Base-by-base conservation (phyloP, 2,113 vertebrate genomes). In the Chloroceryle aenea region DNA sequence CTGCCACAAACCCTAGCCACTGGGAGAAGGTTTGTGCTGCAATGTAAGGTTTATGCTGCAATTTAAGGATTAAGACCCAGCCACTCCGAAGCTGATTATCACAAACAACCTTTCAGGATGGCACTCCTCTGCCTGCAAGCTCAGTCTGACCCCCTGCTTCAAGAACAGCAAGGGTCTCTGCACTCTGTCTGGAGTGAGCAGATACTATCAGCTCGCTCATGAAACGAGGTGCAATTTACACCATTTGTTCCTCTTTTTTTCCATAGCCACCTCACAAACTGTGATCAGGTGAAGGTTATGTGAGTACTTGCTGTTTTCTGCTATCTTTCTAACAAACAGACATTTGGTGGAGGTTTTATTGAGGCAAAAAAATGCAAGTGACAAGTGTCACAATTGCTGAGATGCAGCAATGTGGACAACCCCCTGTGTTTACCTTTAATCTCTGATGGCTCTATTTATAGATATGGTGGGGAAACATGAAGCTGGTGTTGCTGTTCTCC, bases 161-260 rank as follows among this genome's bases (percentile, higher is more conserved):
- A 2, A 34, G 30, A 32, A 40, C 47, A 72, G 25, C 22, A 26
- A 68, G 55, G 32, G 32, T 52, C 58, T 52, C 68, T 36, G 12
- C 5, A 0, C 8, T 36, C 32, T 2, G 4, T 4, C 21, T 72
- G 67, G 32, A 59, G 75, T 5, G 25, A 72, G 45, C 2, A 3
- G 12, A 18, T 4, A 40, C 38, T 40, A 40, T 40, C 38, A 11
- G 17, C 5, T 17, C 23, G 10, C 8, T 23, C 30, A 6, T 4
- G 22, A 36, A 48, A 11, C 0, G 10, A 10, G 21, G 36, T 21
- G 12, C 15, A 32, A 47, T n/a, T 19, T 32, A 34, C 50, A 77
- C 27, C 7, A 23, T 23, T 11, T 52, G 50, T 29, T 62, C 50
- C 23, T 36, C 10, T 72, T 40, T 47, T 30, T 30, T 53, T 27